Conservation (phyloP, 1,140 invertebrate genomes). For the Bactericera cockerelli region DNA sequence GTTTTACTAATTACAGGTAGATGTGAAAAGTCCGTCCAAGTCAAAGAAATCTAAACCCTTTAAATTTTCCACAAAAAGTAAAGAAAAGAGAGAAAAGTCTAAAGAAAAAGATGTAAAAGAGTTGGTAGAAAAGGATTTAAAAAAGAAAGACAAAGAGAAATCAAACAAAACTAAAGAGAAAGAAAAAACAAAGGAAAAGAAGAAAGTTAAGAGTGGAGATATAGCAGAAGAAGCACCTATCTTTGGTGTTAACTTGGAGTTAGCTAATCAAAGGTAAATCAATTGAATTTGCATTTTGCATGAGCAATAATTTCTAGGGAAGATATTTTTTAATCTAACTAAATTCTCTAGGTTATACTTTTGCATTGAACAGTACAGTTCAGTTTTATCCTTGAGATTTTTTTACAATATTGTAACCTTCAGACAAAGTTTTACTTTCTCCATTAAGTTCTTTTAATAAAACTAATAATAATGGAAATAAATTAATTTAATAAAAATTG, state of each 20-base stretch:
- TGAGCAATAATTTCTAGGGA: no score
- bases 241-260: slow-evolving; percentile 70
- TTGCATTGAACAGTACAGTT: no score
- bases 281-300: no score
- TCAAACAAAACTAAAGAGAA: slow-evolving; percentile 50
- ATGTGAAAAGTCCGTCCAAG: slow-evolving; percentile 68
- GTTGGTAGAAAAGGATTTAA: slow-evolving; percentile 36
- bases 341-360: no score
- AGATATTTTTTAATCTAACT: no score
- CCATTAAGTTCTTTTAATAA: no score
- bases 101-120: slow-evolving; percentile 59
- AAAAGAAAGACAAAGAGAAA: slow-evolving; percentile 36
- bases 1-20: not conserved
- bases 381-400: no score
- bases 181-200: slow-evolving; percentile 47
- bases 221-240: slow-evolving; percentile 65
- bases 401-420: no score
- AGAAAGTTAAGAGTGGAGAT: slow-evolving; percentile 31
- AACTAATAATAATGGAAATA: no score
- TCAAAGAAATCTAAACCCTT: slow-evolving; percentile 81
- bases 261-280: slow-evolving; percentile 58
- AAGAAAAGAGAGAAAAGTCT: slow-evolving; percentile 68
- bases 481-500: no score
- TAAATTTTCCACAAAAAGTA: slow-evolving; percentile 68
- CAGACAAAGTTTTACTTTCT: no score